Base-by-base conservation (phyloP, 2,113 vertebrate species). In the Mustela lutreola region DNA sequence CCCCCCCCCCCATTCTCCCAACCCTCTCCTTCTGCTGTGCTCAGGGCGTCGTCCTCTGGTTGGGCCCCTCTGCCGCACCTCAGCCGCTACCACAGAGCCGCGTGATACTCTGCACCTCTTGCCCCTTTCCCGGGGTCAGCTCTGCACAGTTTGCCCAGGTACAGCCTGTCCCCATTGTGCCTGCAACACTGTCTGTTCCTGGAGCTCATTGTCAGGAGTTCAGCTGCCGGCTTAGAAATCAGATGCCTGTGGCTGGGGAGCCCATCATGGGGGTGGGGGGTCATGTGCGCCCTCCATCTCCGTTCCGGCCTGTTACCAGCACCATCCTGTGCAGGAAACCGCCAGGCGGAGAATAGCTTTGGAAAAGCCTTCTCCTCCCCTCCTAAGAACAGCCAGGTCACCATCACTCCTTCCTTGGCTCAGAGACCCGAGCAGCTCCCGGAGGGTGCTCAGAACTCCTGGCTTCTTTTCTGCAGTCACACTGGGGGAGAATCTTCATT, bases 261-360 rank as follows among this genome's bases (percentile, higher is more conserved):
- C 89, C 67, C 24, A 0, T 0, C 12, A 21, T 45, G 11, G 24
- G 73, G 39, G 3, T 2, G 39, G 39, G 39, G 48, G 45, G 50
- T 1, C 28, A n/a, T 42, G 62, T 11, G 15, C 2, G 3, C 60
- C 24, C 15, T n/a, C 39, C 28, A 14, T 39, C 33, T 22, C 79
- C 2, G 6, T 58, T 12, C 15, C 18, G 5, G 7, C 45, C 24
- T 0, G 3, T n/a, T 36, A n/a, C 45, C 11, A 31, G 70, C 83
- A 70, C 33, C 26, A 0, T n/a, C n/a, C 2, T 0, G 22, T 15
- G 12, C 1, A 4, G 73, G 42, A 94, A 71, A 9, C 33, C 18
- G 8, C 48, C 11, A 28, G 36, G 42, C 8, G 15, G 53, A 48
- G 50, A 33, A 45, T 18, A 4, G 16, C 6, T 73, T 65, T 39